A percentile compares a stretch with the other conserved stretches of the same genome.
These are phyloP conservation scores for Epinotia nisella DNA, from an alignment of 2,888 invertebrate genomes.

Conservation along the genomic window DNA sequence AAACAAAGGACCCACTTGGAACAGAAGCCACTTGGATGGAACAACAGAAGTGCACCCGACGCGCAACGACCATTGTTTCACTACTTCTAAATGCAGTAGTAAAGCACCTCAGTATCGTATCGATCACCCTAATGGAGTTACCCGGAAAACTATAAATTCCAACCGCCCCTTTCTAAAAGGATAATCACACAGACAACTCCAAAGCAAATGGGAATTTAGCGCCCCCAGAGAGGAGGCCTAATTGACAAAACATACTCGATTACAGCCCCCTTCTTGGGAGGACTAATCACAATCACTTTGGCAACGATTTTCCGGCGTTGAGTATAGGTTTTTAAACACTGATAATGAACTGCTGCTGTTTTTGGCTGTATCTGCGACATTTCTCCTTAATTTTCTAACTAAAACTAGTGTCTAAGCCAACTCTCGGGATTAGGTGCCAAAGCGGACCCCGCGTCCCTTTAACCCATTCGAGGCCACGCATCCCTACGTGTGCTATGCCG, in stretches of 20 bases:
- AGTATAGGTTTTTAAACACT: constrained; percentile 47
- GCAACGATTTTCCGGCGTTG: constrained; percentile 57
- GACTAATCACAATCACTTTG: constrained; percentile 59
- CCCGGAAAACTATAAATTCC: constrained; percentile 77
- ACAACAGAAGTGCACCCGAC: neutral
- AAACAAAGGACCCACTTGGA: neutral
- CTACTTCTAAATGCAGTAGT: constrained; percentile 38
- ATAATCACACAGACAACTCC: constrained; percentile 75
- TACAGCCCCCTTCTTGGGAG: constrained; percentile 53
- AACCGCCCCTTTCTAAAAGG: constrained; percentile 73
- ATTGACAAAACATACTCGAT: constrained; percentile 78
- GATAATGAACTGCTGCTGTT: neutral
- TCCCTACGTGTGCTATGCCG: too few species aligned
- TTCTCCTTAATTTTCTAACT: neutral
- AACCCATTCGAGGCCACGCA: too few species aligned
- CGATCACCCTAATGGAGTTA: constrained; percentile 71
- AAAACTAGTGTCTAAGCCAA: too few species aligned
- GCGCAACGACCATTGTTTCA: constrained; percentile 31
- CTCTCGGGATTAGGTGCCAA: too few species aligned
- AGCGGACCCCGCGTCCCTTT: too few species aligned
- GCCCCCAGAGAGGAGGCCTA: constrained; percentile 68
- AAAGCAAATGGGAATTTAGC: constrained; percentile 76
- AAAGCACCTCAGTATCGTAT: constrained; percentile 54
- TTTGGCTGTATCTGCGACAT: neutral
- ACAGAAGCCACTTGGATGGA: too few species aligned